Base-by-base conservation (phyloP, 2,888 invertebrate species). In the Petrophora chlorosata region DNA sequence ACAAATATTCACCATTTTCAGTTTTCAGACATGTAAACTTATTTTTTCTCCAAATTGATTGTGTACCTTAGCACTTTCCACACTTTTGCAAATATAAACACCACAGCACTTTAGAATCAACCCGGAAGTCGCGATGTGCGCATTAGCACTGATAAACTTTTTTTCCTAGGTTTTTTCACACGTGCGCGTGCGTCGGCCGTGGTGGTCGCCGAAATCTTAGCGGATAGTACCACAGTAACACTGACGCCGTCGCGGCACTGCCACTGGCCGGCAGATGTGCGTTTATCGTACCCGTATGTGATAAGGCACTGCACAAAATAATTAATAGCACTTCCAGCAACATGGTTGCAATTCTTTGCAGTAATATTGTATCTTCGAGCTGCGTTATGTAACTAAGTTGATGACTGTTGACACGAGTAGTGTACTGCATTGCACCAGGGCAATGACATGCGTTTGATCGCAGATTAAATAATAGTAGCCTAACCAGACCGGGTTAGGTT, bases 161-260 rank as follows among this genome's bases (percentile, higher is more conserved):
- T 44, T 39, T 47, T 35, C 38, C 38, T 48, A 19, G n/a, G n/a
- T n/a, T 53, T 28, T 39, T 48, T 42, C 15, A 38, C 61, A 65
- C 76, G 73, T 72, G 67, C 57, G 67, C 35, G 13, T 13, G 15
- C 29, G 34, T n/a, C 47, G 56, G 25, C 59, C 59, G 41, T 51
- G 44, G 32, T 57, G 59, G 62, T 53, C 62, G 55, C 66, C 69
- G 50, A 72, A 75, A 65, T 70, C 52, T 56, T 63, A n/a, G 49
- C 10, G 9, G 36, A 26, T 12, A 23, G 26, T 14, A 42, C 44
- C 40, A 26, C 23, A 10, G 32, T 3, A 14, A 5, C 9, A 7
- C 5, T n/a, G n/a, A n/a, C 7, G 7, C 22, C 26, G 28, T 9
- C 15, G 17, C 9, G 9, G 10, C 9, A 9, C 16, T 5, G 12